Evolutionary conservation across 2,888 invertebrate species (phyloP).

Genomic region (Apocheima hispidaria): DNA sequence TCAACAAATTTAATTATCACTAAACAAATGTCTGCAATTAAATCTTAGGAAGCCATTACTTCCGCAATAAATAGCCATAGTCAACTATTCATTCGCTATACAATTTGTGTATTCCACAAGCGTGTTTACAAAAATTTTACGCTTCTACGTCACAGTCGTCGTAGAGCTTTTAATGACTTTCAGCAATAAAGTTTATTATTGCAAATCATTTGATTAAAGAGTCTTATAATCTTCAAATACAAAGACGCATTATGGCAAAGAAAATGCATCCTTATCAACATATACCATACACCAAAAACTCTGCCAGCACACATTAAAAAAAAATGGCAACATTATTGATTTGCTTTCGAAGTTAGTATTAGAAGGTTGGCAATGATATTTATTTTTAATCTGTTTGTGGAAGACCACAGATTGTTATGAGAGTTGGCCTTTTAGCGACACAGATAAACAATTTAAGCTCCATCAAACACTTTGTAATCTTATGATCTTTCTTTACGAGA

Average conservation of each 20-base stretch:
- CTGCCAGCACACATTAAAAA: slow-evolving; percentile 60
- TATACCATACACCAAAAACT: slow-evolving; percentile 68
- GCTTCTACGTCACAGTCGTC: slow-evolving; percentile 66
- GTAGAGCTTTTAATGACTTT: slow-evolving; percentile 42
- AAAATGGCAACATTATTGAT: slow-evolving; percentile 80
- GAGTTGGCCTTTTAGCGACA: neutral
- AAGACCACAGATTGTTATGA: slow-evolving; percentile 3
- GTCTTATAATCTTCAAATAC: slow-evolving; percentile 48
- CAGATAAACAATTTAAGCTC: slow-evolving; percentile 10
- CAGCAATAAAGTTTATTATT: slow-evolving; percentile 67
- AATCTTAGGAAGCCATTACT: slow-evolving; percentile 87
- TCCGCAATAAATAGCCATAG: slow-evolving; percentile 85
- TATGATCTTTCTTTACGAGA: too few relatives aligned
- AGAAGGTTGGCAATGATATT: slow-evolving; percentile 47
- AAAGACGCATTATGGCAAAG: slow-evolving; percentile 55
- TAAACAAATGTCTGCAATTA: slow-evolving; percentile 78
- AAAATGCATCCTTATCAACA: slow-evolving; percentile 69
- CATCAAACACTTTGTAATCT: neutral
- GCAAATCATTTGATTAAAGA: slow-evolving; percentile 55
- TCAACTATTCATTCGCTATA: slow-evolving; percentile 74
- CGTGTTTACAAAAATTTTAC: slow-evolving; percentile 86
- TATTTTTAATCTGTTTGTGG: slow-evolving; percentile 44
- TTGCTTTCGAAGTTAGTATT: slow-evolving; percentile 65
- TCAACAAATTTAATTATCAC: slow-evolving; percentile 42
- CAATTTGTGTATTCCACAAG: slow-evolving; percentile 84